Base-by-base conservation (phyloP, 2,113 vertebrate species). In the Hippolais icterina region DNA sequence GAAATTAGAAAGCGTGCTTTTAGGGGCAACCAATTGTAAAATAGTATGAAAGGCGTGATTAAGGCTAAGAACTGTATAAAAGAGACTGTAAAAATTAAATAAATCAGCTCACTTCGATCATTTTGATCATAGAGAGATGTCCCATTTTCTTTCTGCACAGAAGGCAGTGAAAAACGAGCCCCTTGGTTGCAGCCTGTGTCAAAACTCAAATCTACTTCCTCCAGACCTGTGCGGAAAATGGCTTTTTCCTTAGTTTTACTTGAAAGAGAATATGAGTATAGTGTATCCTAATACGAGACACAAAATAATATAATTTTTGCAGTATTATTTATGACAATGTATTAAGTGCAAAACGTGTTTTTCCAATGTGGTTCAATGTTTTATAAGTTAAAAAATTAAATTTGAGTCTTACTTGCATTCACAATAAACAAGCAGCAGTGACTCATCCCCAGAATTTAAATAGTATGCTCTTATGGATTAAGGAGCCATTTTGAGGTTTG, bases 171-270 rank as follows among this genome's bases (percentile, higher is more conserved):
- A 81, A 46, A 44, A 72, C 28, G 1, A 65, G 5, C 0, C 25
- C 8, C 20, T 41, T 5, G 0, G 0, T 76, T 16, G 71, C 27
- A 10, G 5, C 2, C 25, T 2, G 0, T 25, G 21, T 50, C 25
- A 78, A 74, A 87, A 69, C 11, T 17, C 44, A 25, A 41, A 89
- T 19, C 7, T 81, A 3, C 10, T 61, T 69, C 7, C 21, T 28
- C 10, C 21, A 37, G 15, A 64, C 9, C 64, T 37, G 10, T 5
- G 18, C 70, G 8, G 16, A 71, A 63, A 54, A 47, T 27, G 0
- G 9, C 1, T 29, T 39, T 52, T 44, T 16, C 13, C 4, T 22
- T 50, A n/a, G 3, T 20, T 78, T 93, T 60, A 19, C 12, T 46
- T 60, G 53, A 83, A 90, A 5, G 0, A 69, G 1, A 4, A 28